Base-by-base conservation (phyloP, 2,113 vertebrate genomes). In the Heteronetta atricapilla region DNA sequence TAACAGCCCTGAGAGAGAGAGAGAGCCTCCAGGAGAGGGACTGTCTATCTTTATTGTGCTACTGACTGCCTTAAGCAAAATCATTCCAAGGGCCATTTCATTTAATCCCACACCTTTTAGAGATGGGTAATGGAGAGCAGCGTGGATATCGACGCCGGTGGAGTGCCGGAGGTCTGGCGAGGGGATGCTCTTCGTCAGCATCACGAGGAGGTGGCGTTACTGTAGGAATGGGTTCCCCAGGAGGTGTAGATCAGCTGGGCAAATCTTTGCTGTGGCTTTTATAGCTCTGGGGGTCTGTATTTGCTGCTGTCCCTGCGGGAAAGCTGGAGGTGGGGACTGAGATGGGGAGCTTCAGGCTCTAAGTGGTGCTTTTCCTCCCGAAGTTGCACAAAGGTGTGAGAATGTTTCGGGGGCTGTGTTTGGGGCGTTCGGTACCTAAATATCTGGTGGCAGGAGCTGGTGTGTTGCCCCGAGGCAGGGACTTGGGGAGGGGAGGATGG, bases 111-210 rank as follows among this genome's bases (percentile, higher is more conserved):
- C 31, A 7, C 17, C 6, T 72, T 73, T 50, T 15, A 34, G 72
- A 62, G 42, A 34, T 8, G 34, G 62, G 11, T 50, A 34, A 64
- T 19, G 42, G 11, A 33, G n/a, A 42, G 16, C 3, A 1, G 33
- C 0, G 4, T 18, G 28, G 78, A 9, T 82, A 1, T 6, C 2
- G 53, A 22, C 48, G n/a, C 13, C 2, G 1, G 13, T 3, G n/a
- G 26, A 17, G 3, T 20, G 22, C 72, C 40, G 72, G 33, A 62
- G 50, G 44, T 12, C 3, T 33, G 23, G 36, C 15, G 2, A 55
- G 38, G 58, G 58, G 1, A 23, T 13, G 48, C 29, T 4, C 10
- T 33, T 64, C 20, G 46, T 48, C 46, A 48, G 46, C 46, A 48
- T 21, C 46, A 48, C 20, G 5, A 48, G 20, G 46, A 48, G 46